phyloP scores from a whole-genome alignment of 1,140 invertebrate species.

The Drosophila willistoni region DNA sequence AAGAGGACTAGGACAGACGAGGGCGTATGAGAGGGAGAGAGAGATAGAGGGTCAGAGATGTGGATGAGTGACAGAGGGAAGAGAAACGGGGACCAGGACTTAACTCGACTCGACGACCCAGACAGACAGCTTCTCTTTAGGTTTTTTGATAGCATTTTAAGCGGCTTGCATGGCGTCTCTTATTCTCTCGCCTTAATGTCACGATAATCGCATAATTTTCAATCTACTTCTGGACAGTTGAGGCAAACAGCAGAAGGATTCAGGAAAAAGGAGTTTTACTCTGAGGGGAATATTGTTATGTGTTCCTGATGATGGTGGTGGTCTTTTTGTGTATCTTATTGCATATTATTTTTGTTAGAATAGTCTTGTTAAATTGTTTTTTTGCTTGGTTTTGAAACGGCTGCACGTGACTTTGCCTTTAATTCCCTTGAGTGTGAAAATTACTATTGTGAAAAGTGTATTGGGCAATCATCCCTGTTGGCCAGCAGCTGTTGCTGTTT shows the following conservation, averaged over 20 bases:
- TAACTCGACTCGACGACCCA: conserved; percentile 27
- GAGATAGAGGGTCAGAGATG: background rate
- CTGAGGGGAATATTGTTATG: conserved; percentile 36
- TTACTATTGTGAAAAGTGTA: background rate
- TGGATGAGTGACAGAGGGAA: conserved; percentile 4
- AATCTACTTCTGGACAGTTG: conserved; percentile 43
- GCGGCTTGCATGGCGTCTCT: conserved; percentile 58
- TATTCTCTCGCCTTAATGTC: conserved; percentile 63
- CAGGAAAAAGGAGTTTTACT: conserved; percentile 18
- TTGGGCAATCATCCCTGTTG: conserved; percentile 8
- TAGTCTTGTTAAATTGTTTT: conserved; percentile 54
- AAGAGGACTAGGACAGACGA: conserved; percentile 10
- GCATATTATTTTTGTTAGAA: conserved; percentile 55
- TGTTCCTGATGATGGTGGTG: background rate
- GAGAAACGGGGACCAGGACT: background rate
- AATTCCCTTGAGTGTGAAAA: conserved; percentile 9
- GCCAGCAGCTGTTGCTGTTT: background rate
- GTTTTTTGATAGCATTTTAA: conserved; percentile 70
- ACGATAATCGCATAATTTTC: conserved; percentile 75
- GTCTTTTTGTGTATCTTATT: conserved; percentile 26
- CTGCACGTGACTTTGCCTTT: conserved; percentile 55
- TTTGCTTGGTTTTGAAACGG: conserved; percentile 17
- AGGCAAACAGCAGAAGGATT: conserved; percentile 14
- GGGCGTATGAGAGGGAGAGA: background rate
- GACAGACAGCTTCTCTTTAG: conserved; percentile 55